A percentile compares a stretch with the other conserved stretches of the same genome.
Conservation (phyloP, 2,888 invertebrate genomes). For the Acrocyrtus sp. region DNA sequence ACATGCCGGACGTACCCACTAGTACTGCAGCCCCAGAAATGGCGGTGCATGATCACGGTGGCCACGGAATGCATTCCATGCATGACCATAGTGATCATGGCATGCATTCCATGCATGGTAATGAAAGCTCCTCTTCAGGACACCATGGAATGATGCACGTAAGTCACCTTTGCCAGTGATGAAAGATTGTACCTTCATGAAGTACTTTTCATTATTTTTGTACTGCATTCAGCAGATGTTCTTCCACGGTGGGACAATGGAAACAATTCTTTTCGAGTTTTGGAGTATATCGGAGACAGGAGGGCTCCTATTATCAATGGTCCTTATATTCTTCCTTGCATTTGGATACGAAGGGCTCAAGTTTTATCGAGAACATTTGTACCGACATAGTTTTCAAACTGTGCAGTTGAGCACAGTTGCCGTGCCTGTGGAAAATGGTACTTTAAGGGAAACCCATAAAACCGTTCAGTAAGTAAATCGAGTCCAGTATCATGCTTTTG, state of each 20-base stretch:
- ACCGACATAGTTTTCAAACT: conserved; percentile 88
- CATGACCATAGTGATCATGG: conserved; percentile 6
- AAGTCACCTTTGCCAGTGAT: too few species aligned
- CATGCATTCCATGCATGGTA: too few species aligned
- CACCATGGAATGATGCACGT: too few species aligned
- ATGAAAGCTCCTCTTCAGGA: too few species aligned
- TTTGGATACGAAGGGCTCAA: conserved; percentile 96
- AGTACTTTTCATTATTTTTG: too few species aligned
- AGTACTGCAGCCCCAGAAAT: too few species aligned
- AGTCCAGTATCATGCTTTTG: too few species aligned
- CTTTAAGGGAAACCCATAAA: conserved; percentile 71
- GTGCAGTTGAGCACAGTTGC: conserved; percentile 86
- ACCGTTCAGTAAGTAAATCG: conserved; percentile 60
- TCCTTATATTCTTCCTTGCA: conserved; percentile 91
- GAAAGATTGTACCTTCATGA: too few species aligned
- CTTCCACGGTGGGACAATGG: conserved; percentile 81
- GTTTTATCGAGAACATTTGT: conserved; percentile 84
- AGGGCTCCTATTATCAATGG: conserved; percentile 88
- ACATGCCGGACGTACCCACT: too few species aligned
- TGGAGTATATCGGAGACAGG: conserved; percentile 81
- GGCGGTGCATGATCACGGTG: too few species aligned
- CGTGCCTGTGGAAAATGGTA: conserved; percentile 77
- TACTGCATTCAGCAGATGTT: conserved; percentile 73
- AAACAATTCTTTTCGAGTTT: conserved; percentile 82
- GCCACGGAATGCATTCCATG: too few species aligned